Evolutionary conservation across 2,113 vertebrate species (phyloP).

Genomic region (Setophaga coronata): DNA sequence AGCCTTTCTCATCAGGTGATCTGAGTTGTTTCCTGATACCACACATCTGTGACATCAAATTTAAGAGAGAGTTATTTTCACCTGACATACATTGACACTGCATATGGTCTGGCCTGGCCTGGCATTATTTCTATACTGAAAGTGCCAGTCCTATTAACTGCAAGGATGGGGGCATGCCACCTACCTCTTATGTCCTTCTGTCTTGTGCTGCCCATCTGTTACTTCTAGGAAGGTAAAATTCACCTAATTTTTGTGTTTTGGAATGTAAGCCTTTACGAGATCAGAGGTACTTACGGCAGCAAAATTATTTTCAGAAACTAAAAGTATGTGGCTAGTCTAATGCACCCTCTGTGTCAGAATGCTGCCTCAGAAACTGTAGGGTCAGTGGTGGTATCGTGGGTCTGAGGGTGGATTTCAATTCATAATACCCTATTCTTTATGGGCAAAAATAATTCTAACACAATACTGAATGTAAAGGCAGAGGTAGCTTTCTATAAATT

Average conservation of each 20-base stretch:
- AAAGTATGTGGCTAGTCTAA: neutral
- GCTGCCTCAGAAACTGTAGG: neutral
- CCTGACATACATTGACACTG: neutral
- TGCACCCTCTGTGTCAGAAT: neutral
- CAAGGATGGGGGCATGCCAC: neutral
- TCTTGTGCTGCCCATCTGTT: neutral
- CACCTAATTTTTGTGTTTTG: neutral
- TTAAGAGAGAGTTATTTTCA: neutral
- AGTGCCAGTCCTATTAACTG: neutral
- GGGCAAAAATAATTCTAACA: neutral
- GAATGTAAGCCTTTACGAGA: neutral
- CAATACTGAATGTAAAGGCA: neutral
- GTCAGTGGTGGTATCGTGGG: neutral
- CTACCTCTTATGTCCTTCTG: neutral
- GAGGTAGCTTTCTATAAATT: neutral
- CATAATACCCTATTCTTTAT: neutral
- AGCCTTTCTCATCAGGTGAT: neutral
- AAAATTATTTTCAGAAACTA: neutral
- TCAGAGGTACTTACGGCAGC: neutral
- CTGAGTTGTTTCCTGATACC: neutral
- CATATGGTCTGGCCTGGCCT: neutral
- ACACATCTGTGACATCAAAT: neutral
- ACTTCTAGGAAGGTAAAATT: neutral
- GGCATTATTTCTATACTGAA: neutral
- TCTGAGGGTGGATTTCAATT: neutral